Evolutionary conservation across 2,113 vertebrate genomes (phyloP).

Genomic region (Sclerurus mexicanus): DNA sequence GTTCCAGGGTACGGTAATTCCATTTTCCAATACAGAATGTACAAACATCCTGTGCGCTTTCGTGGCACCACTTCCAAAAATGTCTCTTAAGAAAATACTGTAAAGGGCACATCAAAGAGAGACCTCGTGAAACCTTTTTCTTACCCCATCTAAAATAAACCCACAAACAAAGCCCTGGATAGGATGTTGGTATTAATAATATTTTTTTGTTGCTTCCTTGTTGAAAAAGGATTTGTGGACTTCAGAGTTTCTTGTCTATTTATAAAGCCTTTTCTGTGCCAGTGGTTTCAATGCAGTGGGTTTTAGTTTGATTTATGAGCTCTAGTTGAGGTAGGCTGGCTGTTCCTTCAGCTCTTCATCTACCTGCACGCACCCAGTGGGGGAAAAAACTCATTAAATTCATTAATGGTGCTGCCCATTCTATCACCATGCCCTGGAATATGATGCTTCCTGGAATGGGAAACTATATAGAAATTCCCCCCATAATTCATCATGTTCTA

Average conservation of each 20-base stretch:
- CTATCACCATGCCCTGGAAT: background rate
- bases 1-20: slow-evolving; percentile 22
- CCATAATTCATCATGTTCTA: rapidly evolving
- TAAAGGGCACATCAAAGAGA: background rate
- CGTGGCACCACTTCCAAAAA: background rate
- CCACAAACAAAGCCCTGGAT: background rate
- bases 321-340: background rate
- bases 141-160: background rate
- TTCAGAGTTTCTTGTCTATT: background rate
- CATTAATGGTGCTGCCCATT: background rate
- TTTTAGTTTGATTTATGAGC: background rate
- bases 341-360: background rate
- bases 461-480: background rate
- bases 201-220: background rate
- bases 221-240: background rate
- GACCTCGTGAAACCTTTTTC: background rate
- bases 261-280: background rate
- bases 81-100: background rate
- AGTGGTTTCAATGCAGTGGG: background rate
- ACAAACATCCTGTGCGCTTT: slow-evolving; percentile 19
- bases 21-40: background rate
- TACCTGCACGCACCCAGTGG: background rate
- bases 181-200: background rate
- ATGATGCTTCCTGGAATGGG: background rate
- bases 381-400: background rate